Evolutionary conservation across 2,888 invertebrate genomes (phyloP).

Genomic region (Agonopterix subpropinquella): DNA sequence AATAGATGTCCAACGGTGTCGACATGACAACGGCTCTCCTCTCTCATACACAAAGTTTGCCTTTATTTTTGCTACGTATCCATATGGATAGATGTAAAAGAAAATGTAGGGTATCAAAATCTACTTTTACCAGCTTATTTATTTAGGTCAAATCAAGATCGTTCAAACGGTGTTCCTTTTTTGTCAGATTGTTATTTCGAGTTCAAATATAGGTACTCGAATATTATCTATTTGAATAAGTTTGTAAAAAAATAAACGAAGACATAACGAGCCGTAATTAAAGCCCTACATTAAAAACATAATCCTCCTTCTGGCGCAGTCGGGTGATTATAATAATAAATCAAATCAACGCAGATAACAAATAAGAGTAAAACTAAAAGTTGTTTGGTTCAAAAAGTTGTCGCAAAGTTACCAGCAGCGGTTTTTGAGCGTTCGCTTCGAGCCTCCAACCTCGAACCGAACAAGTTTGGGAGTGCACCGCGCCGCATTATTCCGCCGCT

Average conservation of each 20-base stretch:
- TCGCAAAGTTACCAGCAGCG: slow-evolving; percentile 50
- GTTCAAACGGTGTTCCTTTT: no score
- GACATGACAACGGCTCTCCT: slow-evolving; percentile 46
- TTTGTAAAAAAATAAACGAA: no score
- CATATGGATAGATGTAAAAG: neutral
- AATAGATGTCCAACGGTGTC: slow-evolving; percentile 61
- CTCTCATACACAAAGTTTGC: slow-evolving; percentile 23
- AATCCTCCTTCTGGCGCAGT: no score
- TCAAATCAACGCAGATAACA: no score
- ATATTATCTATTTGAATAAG: no score
- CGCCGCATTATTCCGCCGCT: slow-evolving; percentile 43
- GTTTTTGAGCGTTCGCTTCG: slow-evolving; percentile 41
- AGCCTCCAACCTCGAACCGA: slow-evolving; percentile 18
- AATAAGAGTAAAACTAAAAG: slow-evolving; percentile 12
- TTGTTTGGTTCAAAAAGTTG: slow-evolving; percentile 47
- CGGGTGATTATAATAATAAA: no score
- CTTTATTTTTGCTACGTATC: slow-evolving; percentile 16
- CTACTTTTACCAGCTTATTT: neutral
- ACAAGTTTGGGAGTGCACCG: slow-evolving; percentile 39
- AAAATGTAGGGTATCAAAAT: neutral
- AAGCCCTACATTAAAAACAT: no score
- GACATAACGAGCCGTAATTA: no score
- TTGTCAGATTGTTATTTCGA: no score
- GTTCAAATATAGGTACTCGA: no score
- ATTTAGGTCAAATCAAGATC: slow-evolving; percentile 3